phyloP scores from a whole-genome alignment of 2,888 invertebrate species.

The Hanleya hanleyi region DNA sequence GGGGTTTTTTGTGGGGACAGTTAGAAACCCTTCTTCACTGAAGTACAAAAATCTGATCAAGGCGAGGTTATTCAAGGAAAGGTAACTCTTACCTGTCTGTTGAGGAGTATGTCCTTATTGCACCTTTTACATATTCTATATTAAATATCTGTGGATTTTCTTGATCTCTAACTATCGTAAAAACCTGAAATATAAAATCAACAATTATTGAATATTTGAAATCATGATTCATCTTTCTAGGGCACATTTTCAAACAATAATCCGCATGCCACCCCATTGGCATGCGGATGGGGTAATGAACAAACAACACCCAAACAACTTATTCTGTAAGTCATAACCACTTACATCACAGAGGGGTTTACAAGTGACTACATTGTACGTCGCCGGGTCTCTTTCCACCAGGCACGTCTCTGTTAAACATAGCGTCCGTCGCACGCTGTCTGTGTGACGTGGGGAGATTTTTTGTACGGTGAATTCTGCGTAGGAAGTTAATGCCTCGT shows the following conservation, averaged over 20 bases:
- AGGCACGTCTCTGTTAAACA: conserved; percentile 97
- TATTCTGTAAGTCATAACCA: no score
- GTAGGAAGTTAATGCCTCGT: conserved; percentile 96
- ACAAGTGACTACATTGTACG: conserved; percentile 94
- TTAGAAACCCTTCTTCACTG: no score
- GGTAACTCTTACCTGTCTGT: conserved; percentile 84
- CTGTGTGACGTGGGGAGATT: conserved; percentile 78
- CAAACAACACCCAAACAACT: no score
- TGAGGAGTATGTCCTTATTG: conserved; percentile 89
- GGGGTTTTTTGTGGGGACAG: no score
- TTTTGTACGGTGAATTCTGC: conserved; percentile 98
- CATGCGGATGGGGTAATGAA: no score
- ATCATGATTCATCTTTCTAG: no score
- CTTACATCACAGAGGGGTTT: conserved; percentile 76
- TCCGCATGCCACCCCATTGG: no score
- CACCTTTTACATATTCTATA: conserved; percentile 95
- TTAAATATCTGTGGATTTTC: conserved; percentile 94
- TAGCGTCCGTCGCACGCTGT: conserved; percentile 89
- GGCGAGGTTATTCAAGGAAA: no score
- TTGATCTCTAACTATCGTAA: conserved; percentile 91
- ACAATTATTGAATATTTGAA: no score
- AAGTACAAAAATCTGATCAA: no score
- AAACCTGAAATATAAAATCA: no score
- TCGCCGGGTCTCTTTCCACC: conserved; percentile 96
- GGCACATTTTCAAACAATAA: no score